Conservation (phyloP, 2,888 invertebrate genomes). For the Drosophila bunnanda region DNA sequence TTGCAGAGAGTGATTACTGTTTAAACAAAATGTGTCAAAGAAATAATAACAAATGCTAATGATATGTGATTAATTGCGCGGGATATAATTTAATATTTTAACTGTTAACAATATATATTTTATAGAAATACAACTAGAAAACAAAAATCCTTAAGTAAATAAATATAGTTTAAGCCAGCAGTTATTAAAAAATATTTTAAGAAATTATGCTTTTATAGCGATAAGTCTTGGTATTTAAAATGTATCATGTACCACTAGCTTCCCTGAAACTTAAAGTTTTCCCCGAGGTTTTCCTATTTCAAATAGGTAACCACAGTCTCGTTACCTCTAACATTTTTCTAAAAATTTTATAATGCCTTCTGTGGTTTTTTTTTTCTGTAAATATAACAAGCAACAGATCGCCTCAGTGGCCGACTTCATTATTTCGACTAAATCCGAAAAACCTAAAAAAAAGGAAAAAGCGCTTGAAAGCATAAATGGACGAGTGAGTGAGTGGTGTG, state of each 20-base stretch:
- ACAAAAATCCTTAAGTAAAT: too few species aligned
- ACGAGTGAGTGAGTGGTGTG: constrained; percentile 14
- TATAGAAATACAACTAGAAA: too few species aligned
- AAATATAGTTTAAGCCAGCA: too few species aligned
- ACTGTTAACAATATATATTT: too few species aligned
- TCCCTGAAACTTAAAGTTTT: background rate
- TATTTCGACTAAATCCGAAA: constrained; percentile 53
- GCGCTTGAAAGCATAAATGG: constrained; percentile 29
- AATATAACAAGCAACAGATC: constrained; percentile 67
- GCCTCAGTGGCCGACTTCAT: constrained; percentile 66
- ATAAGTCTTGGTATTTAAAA: too few species aligned
- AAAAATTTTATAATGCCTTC: constrained; percentile 17
- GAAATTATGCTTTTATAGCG: too few species aligned
- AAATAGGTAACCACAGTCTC: constrained; percentile 1
- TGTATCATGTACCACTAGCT: too few species aligned
- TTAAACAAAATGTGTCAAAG: background rate
- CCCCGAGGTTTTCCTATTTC: background rate
- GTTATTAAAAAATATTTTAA: too few species aligned
- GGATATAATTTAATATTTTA: too few species aligned
- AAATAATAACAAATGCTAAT: background rate
- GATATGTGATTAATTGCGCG: background rate
- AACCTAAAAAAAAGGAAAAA: constrained; percentile 30
- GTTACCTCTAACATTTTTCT: constrained; percentile 1
- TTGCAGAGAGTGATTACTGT: background rate
- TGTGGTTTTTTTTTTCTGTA: constrained; percentile 13